phyloP scores from a whole-genome alignment of 2,113 vertebrate species.

The Dunckerocampus dactyliophorus region DNA sequence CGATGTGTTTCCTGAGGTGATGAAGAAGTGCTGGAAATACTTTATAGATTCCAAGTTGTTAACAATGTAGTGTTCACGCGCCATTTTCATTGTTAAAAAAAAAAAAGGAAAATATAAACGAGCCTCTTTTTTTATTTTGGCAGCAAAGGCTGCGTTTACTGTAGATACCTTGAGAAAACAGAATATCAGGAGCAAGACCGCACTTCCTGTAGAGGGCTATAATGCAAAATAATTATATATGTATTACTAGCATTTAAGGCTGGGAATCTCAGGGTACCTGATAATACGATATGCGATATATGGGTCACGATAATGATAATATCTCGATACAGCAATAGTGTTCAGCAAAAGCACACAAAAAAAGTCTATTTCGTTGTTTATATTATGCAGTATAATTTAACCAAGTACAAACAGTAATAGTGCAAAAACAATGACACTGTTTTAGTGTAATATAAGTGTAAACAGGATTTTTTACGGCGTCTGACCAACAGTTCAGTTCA shows the following conservation, averaged over 20 bases:
- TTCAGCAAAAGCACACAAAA: too few species aligned
- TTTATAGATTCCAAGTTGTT: slow-evolving; percentile 2
- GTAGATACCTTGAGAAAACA: slow-evolving; percentile 3
- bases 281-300: too few species aligned
- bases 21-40: slow-evolving; percentile 14
- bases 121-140: background rate
- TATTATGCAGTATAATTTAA: too few species aligned
- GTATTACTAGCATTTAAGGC: background rate
- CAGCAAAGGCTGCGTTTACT: background rate
- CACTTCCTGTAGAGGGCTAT: slow-evolving; percentile 1
- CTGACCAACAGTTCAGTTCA: too few species aligned
- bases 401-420: too few species aligned
- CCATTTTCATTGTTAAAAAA: slow-evolving; percentile 22
- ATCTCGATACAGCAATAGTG: too few species aligned
- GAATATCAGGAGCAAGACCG: background rate
- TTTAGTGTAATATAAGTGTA: too few species aligned
- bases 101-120: background rate
- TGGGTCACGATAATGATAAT: too few species aligned
- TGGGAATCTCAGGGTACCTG: background rate
- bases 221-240: background rate
- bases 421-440: too few species aligned
- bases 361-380: too few species aligned
- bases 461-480: too few species aligned
- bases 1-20: slow-evolving; percentile 34
- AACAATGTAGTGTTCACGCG: background rate